Evolutionary conservation across 1,140 invertebrate species (phyloP), one percentile per base, ranked within the genome.

Genomic region (Andrena cerasifolii): DNA sequence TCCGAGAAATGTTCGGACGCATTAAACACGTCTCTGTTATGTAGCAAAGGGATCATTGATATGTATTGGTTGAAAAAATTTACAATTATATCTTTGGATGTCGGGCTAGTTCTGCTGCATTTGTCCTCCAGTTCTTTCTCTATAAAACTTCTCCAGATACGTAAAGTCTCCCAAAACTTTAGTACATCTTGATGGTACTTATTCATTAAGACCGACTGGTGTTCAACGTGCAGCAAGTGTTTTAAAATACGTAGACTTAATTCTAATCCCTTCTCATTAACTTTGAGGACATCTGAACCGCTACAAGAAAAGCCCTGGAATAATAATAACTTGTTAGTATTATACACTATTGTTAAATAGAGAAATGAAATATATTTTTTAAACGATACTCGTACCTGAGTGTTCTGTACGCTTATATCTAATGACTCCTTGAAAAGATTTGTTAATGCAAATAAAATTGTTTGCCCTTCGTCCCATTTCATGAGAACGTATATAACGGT

Each of bases 391-490:
- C 14, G 5, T 75, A 66, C 51, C 56, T 66, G 40, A 18, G 51
- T 40, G 47, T n/a, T 16, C 18, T 43, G 24, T 26, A 6, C 18
- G n/a, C n/a, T 78, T 43, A 24, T 43, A 26, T 31, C 26, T 51
- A 49, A 65, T 33, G 26, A 78, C 54, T 70, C 36, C 8, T 8
- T 51, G 24, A 78, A 40, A 12, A 80, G 18, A 0, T 79, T 61
- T 16, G 70, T 61, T 12, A 86, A 63, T 3, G 82, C 49, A n/a
- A 75, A 45, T 0, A 86, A 56, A 43, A 85, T 18, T 51, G 53
- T 36, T 28, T 85, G 51, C 7, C 76, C 47, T 58, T 65, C 76
- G 0, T 84, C 59, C 86, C 85, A 87, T 66, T 88, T 87, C 0
- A 84, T 65, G 0, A 86, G 31, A n/a, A 82, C 68, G 58, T 79